Evolutionary conservation across 2,113 vertebrate genomes (phyloP).

Genomic region (Eretmochelys imbricata): DNA sequence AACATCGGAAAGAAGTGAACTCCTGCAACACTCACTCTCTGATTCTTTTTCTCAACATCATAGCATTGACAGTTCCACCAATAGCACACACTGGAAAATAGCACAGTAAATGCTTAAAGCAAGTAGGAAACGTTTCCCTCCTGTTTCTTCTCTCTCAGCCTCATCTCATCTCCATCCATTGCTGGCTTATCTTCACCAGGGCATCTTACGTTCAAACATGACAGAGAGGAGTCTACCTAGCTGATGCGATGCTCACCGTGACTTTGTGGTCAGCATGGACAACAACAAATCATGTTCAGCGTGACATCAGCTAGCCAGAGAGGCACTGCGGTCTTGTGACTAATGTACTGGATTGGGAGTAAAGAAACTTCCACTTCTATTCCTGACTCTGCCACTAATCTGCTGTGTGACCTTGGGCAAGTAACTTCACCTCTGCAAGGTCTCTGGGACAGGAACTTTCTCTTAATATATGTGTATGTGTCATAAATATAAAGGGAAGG

Average conservation of each 20-base stretch:
- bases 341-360: background rate
- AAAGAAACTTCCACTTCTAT: background rate
- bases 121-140: background rate
- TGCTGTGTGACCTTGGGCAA: background rate
- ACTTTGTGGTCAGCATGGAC: background rate
- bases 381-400: background rate
- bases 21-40: background rate
- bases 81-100: background rate
- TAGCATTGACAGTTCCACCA: background rate
- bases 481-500: no score
- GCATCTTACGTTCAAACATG: background rate
- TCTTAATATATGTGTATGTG: background rate
- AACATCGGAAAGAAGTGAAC: background rate
- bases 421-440: background rate
- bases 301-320: background rate
- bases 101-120: background rate
- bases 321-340: background rate
- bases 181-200: background rate
- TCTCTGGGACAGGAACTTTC: accelerated
- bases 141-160: background rate
- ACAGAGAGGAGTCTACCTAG: background rate
- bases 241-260: background rate
- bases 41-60: background rate
- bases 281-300: background rate
- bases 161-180: background rate